Base-by-base conservation (phyloP, 92 coral and sea anemone genomes). In the Zoanthus sansibaricus region DNA sequence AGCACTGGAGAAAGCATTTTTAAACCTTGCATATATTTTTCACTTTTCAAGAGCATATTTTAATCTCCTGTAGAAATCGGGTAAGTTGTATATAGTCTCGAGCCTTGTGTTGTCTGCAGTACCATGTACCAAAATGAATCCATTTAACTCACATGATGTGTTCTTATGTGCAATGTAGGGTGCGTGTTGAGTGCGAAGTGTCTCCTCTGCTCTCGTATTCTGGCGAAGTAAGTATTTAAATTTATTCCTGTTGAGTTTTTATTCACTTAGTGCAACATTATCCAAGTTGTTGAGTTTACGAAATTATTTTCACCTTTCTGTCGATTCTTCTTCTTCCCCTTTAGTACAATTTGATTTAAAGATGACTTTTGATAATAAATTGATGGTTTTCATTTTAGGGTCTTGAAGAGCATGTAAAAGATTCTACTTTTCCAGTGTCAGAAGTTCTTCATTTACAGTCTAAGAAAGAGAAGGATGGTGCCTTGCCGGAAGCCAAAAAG, bases 161-260 rank as follows among this genome's bases (percentile, higher is more conserved):
- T 25, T 77, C 14, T 76, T 0, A 52, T 31, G 49, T 77, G 3
- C 16, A 20, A 75, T 70, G 37, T 85, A 94, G 98, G 69, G 45
- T 74, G 25, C 49, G 91, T 51, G 87, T 89, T 37, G 89, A 80
- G 30, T 94, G 98, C 84, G 98, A 94, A 78, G 71, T 94, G 20
- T 94, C 98, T 30, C 98, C 98, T 62, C 92, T 94, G n/a, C 86
- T 94, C 1, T 94, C 98, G 0, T 93, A 94, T 84, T 91, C 84
- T 42, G 98, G 98, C 87, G 98, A 94, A 94, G 96, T 93, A 77
- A 83, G 92, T 48, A 75, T 25, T 86, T 25, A 25, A 25, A 25
- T 25, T 12, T 42, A 18, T n/a, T 47, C 4, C 18, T 9, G 31
- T 13, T 30, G 5, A 30, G 8, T 11, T 30, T 18, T 69, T 11